Conservation (phyloP, 2,888 invertebrate species). For the Ceriagrion tenellum region DNA sequence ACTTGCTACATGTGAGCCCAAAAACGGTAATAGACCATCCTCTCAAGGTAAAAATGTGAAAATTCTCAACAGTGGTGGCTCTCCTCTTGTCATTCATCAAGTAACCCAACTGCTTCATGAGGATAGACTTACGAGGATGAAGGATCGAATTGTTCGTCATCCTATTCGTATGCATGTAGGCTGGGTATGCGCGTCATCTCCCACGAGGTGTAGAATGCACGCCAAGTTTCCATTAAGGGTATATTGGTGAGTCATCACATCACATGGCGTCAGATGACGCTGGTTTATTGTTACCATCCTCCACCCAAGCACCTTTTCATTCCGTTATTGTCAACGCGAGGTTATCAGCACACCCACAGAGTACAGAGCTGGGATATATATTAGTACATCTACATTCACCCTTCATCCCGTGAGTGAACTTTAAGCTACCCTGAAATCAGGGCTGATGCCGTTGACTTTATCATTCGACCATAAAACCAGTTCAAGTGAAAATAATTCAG, state of each 20-base stretch:
- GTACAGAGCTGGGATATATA: neutral
- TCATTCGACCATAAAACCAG: neutral
- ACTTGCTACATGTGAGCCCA: too few relatives aligned
- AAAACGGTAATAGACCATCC: neutral
- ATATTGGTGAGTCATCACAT: conserved; percentile 5
- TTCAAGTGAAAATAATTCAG: too few relatives aligned
- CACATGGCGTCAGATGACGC: neutral
- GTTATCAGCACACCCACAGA: neutral
- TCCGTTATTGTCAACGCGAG: neutral
- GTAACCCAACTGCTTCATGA: neutral
- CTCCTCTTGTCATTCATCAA: neutral
- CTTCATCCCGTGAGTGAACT: neutral
- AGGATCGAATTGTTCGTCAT: neutral
- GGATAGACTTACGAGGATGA: neutral
- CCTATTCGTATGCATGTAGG: neutral
- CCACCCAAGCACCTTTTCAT: neutral
- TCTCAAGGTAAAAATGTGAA: neutral
- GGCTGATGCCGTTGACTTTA: neutral
- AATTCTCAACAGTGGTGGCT: neutral
- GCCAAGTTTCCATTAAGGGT: neutral
- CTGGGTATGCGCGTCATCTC: neutral
- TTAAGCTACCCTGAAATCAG: neutral
- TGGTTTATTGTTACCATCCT: neutral
- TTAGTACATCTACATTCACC: too few relatives aligned
- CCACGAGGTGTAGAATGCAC: neutral